Conservation (phyloP, 1,140 invertebrate species). For the Arctopsyche grandis region DNA sequence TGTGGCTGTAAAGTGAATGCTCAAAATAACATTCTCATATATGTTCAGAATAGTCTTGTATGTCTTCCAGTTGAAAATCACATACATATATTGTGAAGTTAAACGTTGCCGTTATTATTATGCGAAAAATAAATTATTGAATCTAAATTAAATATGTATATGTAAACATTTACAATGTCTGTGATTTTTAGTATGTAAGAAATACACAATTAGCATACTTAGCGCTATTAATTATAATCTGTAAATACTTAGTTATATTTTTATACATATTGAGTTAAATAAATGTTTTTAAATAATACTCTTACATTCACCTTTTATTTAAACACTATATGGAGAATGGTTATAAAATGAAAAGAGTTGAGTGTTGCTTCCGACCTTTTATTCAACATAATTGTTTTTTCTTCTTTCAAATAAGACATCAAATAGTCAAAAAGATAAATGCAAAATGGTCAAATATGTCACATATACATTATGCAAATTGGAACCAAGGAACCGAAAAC, state of each 20-base stretch:
- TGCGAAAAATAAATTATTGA: no score
- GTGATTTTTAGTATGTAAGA: background rate
- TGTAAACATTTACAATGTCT: background rate
- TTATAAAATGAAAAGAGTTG: background rate
- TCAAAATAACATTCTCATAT: no score
- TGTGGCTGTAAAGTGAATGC: no score
- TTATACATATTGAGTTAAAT: no score
- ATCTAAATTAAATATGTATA: no score
- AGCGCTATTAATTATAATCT: background rate
- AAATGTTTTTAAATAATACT: no score
- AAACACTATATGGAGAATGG: no score
- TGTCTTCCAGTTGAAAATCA: no score
- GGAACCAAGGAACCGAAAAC: slow-evolving; percentile 21
- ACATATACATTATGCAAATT: slow-evolving; percentile 7
- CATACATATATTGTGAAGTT: no score
- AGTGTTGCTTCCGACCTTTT: slow-evolving; percentile 8
- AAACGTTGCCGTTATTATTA: no score
- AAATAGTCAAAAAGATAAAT: slow-evolving; percentile 20
- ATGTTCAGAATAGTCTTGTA: no score
- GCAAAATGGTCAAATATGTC: slow-evolving; percentile 25
- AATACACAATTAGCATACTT: background rate
- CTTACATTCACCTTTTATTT: no score
- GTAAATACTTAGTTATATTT: background rate
- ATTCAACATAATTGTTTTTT: slow-evolving; percentile 20
- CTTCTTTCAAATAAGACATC: slow-evolving; percentile 16